Evolutionary conservation across 2,888 invertebrate genomes (phyloP).

Genomic region (Plebejus melissa): DNA sequence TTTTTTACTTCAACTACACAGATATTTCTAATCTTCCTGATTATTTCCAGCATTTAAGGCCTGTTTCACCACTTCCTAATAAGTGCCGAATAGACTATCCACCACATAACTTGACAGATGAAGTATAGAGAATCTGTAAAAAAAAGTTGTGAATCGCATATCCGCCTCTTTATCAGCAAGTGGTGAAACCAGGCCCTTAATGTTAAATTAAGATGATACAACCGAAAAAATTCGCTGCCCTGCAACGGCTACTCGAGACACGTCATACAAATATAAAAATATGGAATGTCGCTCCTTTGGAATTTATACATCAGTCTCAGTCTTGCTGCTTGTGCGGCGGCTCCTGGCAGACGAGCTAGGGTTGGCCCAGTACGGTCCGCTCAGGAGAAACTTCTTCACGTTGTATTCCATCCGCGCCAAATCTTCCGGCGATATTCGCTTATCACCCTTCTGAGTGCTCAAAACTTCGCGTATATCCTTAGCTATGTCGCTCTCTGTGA

Average conservation of each 20-base stretch:
- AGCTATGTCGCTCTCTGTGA: constrained; percentile 48
- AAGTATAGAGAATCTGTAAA: too few species aligned
- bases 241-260: background rate
- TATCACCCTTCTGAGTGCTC: constrained; percentile 53
- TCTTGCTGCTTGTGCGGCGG: constrained; percentile 75
- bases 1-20: too few species aligned
- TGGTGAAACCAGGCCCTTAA: too few species aligned
- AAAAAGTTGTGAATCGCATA: too few species aligned
- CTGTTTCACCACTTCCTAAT: too few species aligned
- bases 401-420: constrained; percentile 87
- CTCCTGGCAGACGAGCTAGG: constrained; percentile 54
- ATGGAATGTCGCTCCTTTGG: constrained; percentile 47
- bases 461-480: constrained; percentile 53
- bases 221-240: background rate
- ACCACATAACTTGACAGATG: too few species aligned
- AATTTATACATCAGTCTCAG: constrained; percentile 77
- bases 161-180: too few species aligned
- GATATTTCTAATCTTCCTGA: too few species aligned
- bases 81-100: too few species aligned
- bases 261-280: constrained; percentile 34
- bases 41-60: too few species aligned
- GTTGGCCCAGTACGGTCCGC: constrained; percentile 70
- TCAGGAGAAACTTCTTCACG: constrained; percentile 85
- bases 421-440: constrained; percentile 75
- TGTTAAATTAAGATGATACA: background rate